Conservation (phyloP, 2,888 invertebrate species). For the Tetramorium bicarinatum region DNA sequence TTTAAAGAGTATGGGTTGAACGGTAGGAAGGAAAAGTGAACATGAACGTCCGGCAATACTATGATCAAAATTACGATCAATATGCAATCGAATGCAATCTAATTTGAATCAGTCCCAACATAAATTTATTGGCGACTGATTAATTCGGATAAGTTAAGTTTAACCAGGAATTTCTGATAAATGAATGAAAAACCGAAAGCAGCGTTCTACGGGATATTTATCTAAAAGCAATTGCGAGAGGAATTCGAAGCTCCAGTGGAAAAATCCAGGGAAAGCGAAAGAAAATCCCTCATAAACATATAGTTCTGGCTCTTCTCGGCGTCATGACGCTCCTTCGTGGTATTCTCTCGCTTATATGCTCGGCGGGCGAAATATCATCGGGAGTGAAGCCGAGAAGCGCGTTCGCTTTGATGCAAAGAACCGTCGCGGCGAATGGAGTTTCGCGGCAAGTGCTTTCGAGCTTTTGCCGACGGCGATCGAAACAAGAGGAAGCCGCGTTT, state of each 20-base stretch:
- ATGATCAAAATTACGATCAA: background rate
- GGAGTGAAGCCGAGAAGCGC: constrained; percentile 39
- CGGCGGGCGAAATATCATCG: constrained; percentile 49
- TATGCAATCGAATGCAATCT: background rate
- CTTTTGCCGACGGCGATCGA: constrained; percentile 41
- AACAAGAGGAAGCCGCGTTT: constrained; percentile 42
- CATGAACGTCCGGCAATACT: background rate
- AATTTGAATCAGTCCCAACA: background rate
- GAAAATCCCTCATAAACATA: constrained; percentile 48
- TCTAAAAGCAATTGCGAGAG: constrained; percentile 12
- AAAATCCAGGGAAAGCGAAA: constrained; percentile 4
- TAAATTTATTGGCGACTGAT: background rate
- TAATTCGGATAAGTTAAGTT: background rate
- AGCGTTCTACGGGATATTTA: constrained; percentile 9
- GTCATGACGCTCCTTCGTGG: constrained; percentile 6
- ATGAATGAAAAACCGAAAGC: background rate
- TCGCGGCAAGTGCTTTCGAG: constrained; percentile 39
- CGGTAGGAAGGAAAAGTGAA: background rate
- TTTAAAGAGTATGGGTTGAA: background rate
- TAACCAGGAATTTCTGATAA: background rate
- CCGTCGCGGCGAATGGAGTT: constrained; percentile 24
- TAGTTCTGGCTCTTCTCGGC: constrained; percentile 11
- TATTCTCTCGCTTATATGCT: constrained; percentile 45
- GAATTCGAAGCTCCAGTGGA: background rate
- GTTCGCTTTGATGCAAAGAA: constrained; percentile 45